These are phyloP conservation scores for Alviniconcha strummeri DNA, from an alignment of 2,888 invertebrate genomes.

Conservation along the genomic window DNA sequence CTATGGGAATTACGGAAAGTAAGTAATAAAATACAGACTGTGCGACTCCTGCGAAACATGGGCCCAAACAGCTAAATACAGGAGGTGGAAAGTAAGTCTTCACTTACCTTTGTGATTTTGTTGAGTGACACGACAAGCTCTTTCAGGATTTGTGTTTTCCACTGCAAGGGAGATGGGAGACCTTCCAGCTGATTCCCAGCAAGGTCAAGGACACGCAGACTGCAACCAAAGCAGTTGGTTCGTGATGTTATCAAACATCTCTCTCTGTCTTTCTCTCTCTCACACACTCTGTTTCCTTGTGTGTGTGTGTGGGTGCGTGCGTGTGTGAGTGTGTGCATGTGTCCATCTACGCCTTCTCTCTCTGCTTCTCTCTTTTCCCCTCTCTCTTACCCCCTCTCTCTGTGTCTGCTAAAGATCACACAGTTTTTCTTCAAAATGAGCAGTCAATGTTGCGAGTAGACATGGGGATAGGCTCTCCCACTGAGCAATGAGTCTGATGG, in stretches of 20 bases:
- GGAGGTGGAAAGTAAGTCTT: no score
- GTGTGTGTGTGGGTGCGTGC: neutral
- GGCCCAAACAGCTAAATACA: no score
- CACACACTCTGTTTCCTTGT: neutral
- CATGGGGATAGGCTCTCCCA: no score
- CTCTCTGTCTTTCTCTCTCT: neutral
- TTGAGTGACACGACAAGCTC: slow-evolving; percentile 63
- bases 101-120: slow-evolving; percentile 55
- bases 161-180: slow-evolving; percentile 59
- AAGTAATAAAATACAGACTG: no score
- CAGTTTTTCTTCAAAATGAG: no score
- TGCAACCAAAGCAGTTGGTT: slow-evolving; percentile 39
- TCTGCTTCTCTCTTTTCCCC: neutral
- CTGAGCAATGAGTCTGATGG: no score
- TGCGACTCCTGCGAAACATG: no score
- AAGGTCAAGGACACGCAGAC: slow-evolving; percentile 63
- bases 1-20: no score
- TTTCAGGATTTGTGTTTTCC: slow-evolving; percentile 61
- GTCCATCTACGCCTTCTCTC: neutral
- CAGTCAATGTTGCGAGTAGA: no score
- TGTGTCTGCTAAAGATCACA: no score
- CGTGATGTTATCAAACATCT: no score
- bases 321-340: neutral
- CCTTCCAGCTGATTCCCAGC: slow-evolving; percentile 60
- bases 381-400: neutral